Conservation (phyloP, 2,113 vertebrate genomes). For the Agelaius phoeniceus region DNA sequence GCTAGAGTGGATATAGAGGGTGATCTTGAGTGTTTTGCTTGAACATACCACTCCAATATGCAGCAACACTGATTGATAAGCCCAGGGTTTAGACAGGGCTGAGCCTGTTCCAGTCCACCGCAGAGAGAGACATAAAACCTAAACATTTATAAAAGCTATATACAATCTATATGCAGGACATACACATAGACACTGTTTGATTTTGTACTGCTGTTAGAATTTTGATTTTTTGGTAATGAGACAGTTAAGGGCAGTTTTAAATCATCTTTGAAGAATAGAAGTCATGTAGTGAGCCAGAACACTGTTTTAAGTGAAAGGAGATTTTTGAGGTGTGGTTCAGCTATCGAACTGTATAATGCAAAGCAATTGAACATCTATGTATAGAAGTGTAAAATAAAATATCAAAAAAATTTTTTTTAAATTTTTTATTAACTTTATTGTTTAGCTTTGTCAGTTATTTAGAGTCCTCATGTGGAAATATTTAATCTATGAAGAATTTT, state of each 20-base stretch:
- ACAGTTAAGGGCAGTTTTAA: neutral
- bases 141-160: neutral
- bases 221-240: neutral
- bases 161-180: neutral
- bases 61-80: rapidly evolving
- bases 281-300: neutral
- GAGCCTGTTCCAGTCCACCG: neutral
- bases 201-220: neutral
- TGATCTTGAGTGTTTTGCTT: neutral
- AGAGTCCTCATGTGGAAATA: neutral
- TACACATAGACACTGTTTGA: neutral
- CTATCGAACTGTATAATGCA: rapidly evolving
- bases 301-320: neutral
- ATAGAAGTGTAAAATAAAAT: neutral
- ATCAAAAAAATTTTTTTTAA: neutral
- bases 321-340: neutral
- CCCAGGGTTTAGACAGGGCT: neutral
- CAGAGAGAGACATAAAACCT: neutral
- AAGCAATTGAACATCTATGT: neutral
- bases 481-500: neutral
- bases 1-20: neutral
- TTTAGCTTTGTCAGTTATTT: neutral
- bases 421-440: neutral
- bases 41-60: neutral
- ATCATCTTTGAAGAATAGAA: neutral